Evolutionary conservation across 1,140 invertebrate species (phyloP), one percentile per base, ranked within the genome.

Genomic region (Bombus turneri): DNA sequence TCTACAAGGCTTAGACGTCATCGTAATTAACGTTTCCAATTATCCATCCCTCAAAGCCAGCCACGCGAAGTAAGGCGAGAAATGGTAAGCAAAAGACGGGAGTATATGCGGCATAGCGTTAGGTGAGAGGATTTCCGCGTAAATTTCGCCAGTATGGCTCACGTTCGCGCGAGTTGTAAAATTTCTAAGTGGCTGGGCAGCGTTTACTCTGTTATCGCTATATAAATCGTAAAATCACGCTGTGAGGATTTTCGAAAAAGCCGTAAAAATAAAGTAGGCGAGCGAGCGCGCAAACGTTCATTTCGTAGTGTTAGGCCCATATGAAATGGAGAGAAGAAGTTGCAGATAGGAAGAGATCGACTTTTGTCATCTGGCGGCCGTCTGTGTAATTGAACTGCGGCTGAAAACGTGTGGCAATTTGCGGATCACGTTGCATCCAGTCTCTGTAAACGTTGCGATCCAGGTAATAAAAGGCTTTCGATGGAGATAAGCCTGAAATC

Each of bases 161-260:
- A 18, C 39, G 69, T 37, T 34, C 34, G 15, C 75, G 59, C 57
- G 41, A 76, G 81, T 53, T 76, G 31, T 83, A 83, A 83, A 83
- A 83, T 83, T 76, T 76, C 72, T 53, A 76, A 83, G 57, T 62
- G 72, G 41, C 22, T 10, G 41, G 25, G 41, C 72, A 13, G 22
- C 71, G 59, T 83, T 64, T 73, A 66, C 62, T 57, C 8, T 9
- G n/a, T 34, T 39, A 66, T 75, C 59, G 31, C 39, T 22, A 3
- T 39, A 77, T 77, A 75, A 59, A 76, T 76, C 81, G 81, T 83
- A 76, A 76, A 83, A 83, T 83, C 72, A 47, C 25, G 69, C 59
- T 62, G 39, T 59, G 31, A 57, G 59, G 28, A 76, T 83, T 68
- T 83, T 76, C 59, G 25, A 34, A 62, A 39, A 68, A 83, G 41